Conservation (phyloP, 35 echinoderm and acorn worm species). For the Patiria miniata region DNA sequence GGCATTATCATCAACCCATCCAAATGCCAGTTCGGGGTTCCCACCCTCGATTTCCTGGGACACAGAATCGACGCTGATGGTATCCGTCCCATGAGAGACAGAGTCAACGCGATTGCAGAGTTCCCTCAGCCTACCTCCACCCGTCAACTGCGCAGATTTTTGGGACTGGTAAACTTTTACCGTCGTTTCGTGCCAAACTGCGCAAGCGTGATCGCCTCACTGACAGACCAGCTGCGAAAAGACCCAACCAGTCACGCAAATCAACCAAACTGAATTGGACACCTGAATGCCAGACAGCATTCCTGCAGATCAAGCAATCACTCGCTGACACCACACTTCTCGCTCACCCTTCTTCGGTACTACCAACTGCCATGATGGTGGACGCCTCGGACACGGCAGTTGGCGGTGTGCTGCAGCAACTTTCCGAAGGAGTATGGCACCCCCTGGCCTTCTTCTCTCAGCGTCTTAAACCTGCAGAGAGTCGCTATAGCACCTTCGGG, state of each 20-base stretch:
- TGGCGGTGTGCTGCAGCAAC: slow-evolving; percentile 41
- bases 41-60: slow-evolving; percentile 18
- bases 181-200: not conserved
- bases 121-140: slow-evolving; percentile 54
- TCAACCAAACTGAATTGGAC: too few relatives aligned
- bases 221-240: too few relatives aligned
- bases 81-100: slow-evolving; percentile 27
- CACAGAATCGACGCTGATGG: slow-evolving; percentile 32
- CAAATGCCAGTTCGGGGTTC: slow-evolving; percentile 45
- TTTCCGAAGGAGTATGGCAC: slow-evolving; percentile 7
- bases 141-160: slow-evolving; percentile 35
- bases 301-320: too few relatives aligned
- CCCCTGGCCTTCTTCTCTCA: slow-evolving; percentile 37
- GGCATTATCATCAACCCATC: slow-evolving; percentile 50
- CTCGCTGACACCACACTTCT: too few relatives aligned
- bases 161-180: slow-evolving; percentile 62
- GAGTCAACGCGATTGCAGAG: slow-evolving; percentile 38
- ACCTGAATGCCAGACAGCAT: too few relatives aligned
- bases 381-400: slow-evolving; percentile 36
- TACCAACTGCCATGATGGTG: too few relatives aligned
- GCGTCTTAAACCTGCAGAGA: slow-evolving; percentile 37
- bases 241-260: too few relatives aligned
- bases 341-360: too few relatives aligned
- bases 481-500: slow-evolving; percentile 51
- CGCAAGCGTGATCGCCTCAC: slow-evolving; percentile 19